Evolutionary conservation across 2,113 vertebrate genomes (phyloP), one percentile per base, ranked within the genome.

Genomic region (Pipa parva): DNA sequence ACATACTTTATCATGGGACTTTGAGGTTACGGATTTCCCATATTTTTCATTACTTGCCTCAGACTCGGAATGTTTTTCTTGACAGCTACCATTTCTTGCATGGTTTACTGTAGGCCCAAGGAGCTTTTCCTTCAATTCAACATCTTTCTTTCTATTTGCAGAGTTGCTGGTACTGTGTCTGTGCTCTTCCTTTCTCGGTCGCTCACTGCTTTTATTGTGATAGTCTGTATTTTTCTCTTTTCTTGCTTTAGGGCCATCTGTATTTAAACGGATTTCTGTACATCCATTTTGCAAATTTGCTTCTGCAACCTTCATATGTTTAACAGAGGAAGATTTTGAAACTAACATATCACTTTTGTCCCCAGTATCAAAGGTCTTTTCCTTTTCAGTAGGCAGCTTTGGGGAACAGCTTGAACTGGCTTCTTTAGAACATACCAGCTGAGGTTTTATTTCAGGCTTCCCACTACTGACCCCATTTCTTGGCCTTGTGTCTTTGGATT

Each of bases 1-100:
- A n/a, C 50, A 33, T 49, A 82, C 78, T 69, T 87, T 90, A 9
- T 88, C 85, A 75, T 76, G 76, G 52, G 72, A 79, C 59, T 68
- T 80, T 69, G 36, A 11, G 33, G 18, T 1, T 2, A 49, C 76
- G 73, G 84, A 83, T 62, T 13, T 73, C 79, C 66, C 81, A 71
- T 75, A 78, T 29, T 4, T 45, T 72, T 58, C 58, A 63, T 66
- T 71, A 70, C 72, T 80, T 61, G 37, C 62, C 72, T 83, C 87
- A 6, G 75, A 74, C 55, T 83, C 81, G 2, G 36, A 78, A 68
- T 80, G 85, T 65, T 33, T 83, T 71, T 80, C 83, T 62, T 80
- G 42, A 11, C 76, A 83, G 4, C 39, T 17, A 2, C 86, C 85
- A 68, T 61, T 73, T 80, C 77, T 84, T 65, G 72, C 7, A 18